Evolutionary conservation across 2,113 vertebrate genomes (phyloP).

Genomic region (Triplophysa siluroides): DNA sequence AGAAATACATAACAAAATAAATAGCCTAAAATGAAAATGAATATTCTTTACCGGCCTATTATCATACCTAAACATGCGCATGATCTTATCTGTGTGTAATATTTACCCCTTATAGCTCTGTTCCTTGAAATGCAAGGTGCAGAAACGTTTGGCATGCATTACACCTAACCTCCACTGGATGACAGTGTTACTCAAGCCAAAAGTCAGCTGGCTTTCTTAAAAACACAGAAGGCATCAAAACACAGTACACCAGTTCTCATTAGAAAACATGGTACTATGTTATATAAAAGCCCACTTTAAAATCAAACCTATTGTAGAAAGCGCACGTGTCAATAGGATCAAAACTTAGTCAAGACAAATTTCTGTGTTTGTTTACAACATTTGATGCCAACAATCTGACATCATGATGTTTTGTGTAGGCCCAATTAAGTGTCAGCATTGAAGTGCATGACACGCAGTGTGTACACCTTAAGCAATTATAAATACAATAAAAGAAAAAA

Average conservation of each 20-base stretch:
- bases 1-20: too few species aligned
- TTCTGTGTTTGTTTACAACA: not conserved
- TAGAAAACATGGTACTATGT: not conserved
- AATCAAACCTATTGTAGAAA: not conserved
- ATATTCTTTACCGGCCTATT: too few species aligned
- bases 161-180: constrained; percentile 58
- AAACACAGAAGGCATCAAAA: not conserved
- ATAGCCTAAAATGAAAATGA: too few species aligned
- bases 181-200: constrained; percentile 63
- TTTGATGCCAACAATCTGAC: not conserved
- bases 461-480: not conserved
- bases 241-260: not conserved
- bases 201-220: not conserved
- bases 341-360: not conserved
- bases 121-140: too few species aligned
- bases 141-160: constrained; percentile 32
- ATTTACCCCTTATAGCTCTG: too few species aligned
- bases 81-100: too few species aligned
- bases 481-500: not conserved
- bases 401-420: not conserved
- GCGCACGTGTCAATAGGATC: not conserved
- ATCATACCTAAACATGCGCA: too few species aligned
- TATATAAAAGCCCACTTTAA: not conserved
- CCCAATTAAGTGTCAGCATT: not conserved
- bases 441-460: not conserved